Evolutionary conservation across 2,797 vertebrate genomes (phyloP).

Genomic region (Rhodeus uyekii): DNA sequence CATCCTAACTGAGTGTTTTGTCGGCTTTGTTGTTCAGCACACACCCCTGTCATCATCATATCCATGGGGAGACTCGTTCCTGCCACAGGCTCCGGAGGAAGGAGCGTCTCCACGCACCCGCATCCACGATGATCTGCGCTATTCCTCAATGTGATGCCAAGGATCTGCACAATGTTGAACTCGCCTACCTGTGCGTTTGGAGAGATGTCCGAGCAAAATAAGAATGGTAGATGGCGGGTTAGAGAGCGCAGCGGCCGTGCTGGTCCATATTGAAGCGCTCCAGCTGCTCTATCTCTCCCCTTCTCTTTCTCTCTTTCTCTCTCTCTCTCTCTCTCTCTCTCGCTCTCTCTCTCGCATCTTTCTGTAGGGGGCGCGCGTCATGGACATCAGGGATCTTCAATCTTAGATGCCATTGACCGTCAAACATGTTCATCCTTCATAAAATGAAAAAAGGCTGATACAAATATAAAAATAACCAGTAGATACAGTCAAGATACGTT

Average conservation of each 20-base stretch:
- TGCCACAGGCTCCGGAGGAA: conserved; percentile 27
- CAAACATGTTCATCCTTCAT: too few relatives aligned
- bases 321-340: conserved; percentile 34
- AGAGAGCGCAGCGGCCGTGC: conserved; percentile 40
- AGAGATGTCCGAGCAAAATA: conserved; percentile 59
- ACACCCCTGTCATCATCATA: conserved; percentile 28
- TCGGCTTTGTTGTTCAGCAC: neutral
- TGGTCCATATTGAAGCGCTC: conserved; percentile 64
- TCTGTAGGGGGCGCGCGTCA: conserved; percentile 3
- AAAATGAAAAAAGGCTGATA: too few relatives aligned
- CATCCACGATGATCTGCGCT: conserved; percentile 29
- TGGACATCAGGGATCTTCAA: too few relatives aligned
- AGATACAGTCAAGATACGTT: too few relatives aligned
- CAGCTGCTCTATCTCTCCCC: conserved; percentile 48
- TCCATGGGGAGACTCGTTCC: conserved; percentile 14
- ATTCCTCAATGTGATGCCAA: neutral
- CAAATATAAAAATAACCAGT: too few relatives aligned
- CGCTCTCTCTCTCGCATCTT: conserved; percentile 40
- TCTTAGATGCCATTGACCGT: too few relatives aligned
- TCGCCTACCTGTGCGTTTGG: conserved; percentile 71
- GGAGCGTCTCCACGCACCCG: conserved; percentile 48
- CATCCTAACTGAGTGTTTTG: neutral
- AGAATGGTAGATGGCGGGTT: conserved; percentile 55
- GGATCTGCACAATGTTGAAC: neutral
- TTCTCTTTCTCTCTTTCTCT: neutral